A percentile compares a stretch with the other conserved stretches of the same genome.
phyloP scores from a whole-genome alignment of 2,888 invertebrate genomes.

The Ptychoptera contaminata region DNA sequence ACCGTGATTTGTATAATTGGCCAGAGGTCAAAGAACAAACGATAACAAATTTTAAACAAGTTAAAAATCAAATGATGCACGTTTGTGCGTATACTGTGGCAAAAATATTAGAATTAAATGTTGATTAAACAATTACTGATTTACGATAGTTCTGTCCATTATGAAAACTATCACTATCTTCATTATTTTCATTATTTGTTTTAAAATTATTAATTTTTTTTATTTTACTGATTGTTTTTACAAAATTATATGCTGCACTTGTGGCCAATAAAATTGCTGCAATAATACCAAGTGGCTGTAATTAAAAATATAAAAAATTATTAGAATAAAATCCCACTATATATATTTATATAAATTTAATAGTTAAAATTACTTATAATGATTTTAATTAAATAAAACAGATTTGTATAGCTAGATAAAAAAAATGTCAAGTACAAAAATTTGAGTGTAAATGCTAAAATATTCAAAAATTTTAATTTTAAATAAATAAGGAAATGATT shows the following conservation, averaged over 20 bases:
- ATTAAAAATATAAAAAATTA: not conserved
- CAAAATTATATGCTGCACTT: not conserved
- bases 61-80: conserved; percentile 68
- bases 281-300: conserved; percentile 5
- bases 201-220: no score
- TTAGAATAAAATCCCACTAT: not conserved
- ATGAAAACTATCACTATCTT: no score
- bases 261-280: conserved; percentile 4
- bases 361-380: no score
- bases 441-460: no score
- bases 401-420: no score
- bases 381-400: no score
- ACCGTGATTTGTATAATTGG: conserved; percentile 72
- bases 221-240: no score
- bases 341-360: not conserved
- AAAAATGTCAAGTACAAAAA: no score
- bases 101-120: conserved; percentile 46
- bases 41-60: conserved; percentile 52
- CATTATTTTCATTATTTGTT: no score
- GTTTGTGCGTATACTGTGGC: conserved; percentile 56
- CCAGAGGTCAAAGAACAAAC: conserved; percentile 48
- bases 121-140: not conserved
- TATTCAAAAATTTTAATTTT: no score
- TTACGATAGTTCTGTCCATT: no score
- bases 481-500: no score